phyloP scores from a whole-genome alignment of 2,797 vertebrate species.

The Hypotaenidia okinawae region DNA sequence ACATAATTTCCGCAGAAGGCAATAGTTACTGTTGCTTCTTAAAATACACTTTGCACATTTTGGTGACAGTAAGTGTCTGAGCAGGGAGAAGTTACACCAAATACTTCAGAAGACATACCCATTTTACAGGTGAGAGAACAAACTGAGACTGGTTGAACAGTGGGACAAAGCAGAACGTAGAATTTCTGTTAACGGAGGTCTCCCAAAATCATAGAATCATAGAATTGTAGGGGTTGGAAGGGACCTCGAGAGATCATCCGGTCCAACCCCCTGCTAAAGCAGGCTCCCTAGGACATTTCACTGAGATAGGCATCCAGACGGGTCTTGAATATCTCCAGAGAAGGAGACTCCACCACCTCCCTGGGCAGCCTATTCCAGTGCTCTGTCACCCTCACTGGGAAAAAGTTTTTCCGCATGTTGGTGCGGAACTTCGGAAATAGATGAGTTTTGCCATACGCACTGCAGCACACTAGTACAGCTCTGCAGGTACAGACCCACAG shows the following conservation, averaged over 20 bases:
- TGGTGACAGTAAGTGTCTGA: background rate
- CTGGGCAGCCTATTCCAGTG: no score
- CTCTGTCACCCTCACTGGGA: no score
- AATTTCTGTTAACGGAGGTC: background rate
- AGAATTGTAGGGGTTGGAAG: no score
- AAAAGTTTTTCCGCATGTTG: no score
- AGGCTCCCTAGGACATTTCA: no score
- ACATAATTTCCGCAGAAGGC: background rate
- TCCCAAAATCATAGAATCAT: no score
- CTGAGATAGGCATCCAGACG: no score
- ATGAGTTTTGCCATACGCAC: background rate
- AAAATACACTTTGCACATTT: background rate
- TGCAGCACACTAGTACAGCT: background rate
- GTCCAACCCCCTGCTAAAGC: no score
- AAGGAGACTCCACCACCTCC: no score
- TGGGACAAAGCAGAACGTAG: background rate
- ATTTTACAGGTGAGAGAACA: background rate
- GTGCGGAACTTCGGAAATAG: no score
- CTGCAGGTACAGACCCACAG: background rate
- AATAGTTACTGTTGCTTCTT: background rate
- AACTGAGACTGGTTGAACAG: background rate
- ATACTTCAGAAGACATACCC: rapidly evolving
- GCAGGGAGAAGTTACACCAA: background rate
- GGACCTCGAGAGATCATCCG: no score
- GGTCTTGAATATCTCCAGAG: no score